These are phyloP conservation scores for Archocentrus centrarchus DNA, from an alignment of 2,113 vertebrate species.

Conservation along the genomic window DNA sequence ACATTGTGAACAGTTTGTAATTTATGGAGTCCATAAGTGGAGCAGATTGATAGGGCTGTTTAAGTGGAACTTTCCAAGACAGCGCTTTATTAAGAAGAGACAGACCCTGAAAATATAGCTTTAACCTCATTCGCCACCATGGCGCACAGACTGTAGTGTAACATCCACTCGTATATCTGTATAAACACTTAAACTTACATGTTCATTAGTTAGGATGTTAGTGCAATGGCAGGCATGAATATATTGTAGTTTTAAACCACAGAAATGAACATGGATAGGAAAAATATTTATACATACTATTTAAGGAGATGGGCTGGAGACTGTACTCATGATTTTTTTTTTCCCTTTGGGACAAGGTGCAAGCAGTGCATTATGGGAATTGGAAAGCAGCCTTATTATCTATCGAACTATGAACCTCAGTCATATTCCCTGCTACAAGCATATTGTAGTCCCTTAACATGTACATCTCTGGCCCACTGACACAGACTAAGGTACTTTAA, in stretches of 20 bases:
- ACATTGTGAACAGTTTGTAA: conserved; percentile 72
- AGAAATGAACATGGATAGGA: background rate
- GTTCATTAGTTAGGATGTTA: background rate
- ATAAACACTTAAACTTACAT: background rate
- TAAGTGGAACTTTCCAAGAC: conserved; percentile 59
- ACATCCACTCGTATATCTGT: background rate
- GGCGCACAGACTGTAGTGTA: conserved; percentile 1
- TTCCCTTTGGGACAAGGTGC: background rate
- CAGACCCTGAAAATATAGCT: conserved; percentile 61
- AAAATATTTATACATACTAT: background rate
- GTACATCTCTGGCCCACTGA: background rate
- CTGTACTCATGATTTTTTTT: background rate
- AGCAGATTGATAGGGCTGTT: conserved; percentile 78
- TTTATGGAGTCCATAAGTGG: conserved; percentile 78
- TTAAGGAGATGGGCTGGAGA: background rate
- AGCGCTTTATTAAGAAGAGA: conserved; percentile 75
- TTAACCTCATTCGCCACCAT: conserved; percentile 36
- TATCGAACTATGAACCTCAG: background rate
- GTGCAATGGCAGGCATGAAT: background rate
- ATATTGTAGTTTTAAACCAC: background rate
- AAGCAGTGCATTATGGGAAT: background rate
- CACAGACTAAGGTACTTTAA: background rate
- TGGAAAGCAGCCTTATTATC: background rate
- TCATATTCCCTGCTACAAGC: background rate
- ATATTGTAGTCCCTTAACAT: background rate